Base-by-base conservation (phyloP, 2,797 vertebrate species). In the Cuculus canorus region DNA sequence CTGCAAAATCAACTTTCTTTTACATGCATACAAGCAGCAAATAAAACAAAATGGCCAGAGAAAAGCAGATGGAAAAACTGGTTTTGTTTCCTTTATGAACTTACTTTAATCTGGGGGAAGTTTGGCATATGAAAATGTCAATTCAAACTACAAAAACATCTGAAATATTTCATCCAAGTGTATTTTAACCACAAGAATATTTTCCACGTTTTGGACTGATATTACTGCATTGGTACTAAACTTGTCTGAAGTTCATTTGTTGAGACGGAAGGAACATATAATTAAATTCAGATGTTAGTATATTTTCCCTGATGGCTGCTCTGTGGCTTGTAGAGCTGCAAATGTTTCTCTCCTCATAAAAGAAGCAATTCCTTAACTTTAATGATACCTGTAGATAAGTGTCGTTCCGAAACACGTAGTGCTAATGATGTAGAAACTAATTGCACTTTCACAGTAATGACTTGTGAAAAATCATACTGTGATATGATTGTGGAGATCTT, bases 301-400 rank as follows among this genome's bases (percentile, higher is more conserved):
- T 54, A 12, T 93, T 95, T 90, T 88, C 93, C 91, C 91, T 79
- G 23, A 47, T 93, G 96, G n/a, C 86, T 88, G 61, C 25, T 82
- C 68, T 88, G 63, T 86, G 91, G 68, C 90, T 95, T 90, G 71
- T 92, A 84, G 91, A 92, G 80, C 91, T 94, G 83, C 77, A 93
- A 94, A 92, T 94, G 90, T 82, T 95, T 94, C 88, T 92, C 35
- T 91, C 41, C 65, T 93, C 35, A 5, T 95, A 86, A 95, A 95
- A 92, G 48, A 73, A 70, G 56, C 83, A 92, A 75, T 95, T 93
- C 57, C 77, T 94, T 95, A 77, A 54, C 78, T 96, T 94, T 87
- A 93, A 93, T 54, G 75, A 71, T 88, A 84, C 77, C 93, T 92
- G 60, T 87, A 89, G 68, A 93, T 93, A 95, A 92, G 75, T 45